Conservation (phyloP, 2,113 vertebrate species). For the Zosterops japonicus region DNA sequence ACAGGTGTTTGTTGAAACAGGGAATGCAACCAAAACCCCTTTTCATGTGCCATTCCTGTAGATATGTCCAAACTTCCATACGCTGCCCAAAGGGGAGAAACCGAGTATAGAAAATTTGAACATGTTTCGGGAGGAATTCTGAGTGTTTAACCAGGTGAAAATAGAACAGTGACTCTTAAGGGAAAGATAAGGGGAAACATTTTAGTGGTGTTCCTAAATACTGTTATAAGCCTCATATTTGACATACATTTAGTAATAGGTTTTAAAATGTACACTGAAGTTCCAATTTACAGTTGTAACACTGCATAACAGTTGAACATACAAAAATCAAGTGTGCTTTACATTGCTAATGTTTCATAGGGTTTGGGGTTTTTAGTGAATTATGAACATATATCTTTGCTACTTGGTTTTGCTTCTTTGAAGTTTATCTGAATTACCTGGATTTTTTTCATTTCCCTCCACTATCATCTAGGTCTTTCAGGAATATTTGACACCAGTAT, state of each 20-base stretch:
- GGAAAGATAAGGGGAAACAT: neutral
- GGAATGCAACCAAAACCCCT: neutral
- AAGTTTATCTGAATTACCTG: neutral
- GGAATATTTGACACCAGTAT: constrained; percentile 86
- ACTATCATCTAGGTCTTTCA: constrained; percentile 74
- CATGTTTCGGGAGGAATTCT: neutral
- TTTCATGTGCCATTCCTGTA: neutral
- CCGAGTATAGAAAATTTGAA: neutral
- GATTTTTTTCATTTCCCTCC: constrained; percentile 8
- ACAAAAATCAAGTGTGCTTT: neutral
- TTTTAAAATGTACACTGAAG: neutral
- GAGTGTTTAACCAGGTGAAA: neutral
- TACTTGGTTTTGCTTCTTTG: neutral
- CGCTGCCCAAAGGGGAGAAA: neutral
- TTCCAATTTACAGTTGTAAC: neutral
- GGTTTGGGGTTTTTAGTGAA: fast-evolving
- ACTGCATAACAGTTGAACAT: neutral
- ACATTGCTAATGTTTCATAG: neutral
- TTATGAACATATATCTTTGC: neutral
- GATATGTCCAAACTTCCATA: neutral
- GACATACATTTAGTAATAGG: neutral
- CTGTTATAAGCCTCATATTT: neutral
- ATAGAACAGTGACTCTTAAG: neutral
- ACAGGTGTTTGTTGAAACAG: neutral
- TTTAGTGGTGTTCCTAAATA: neutral